Base-by-base conservation (phyloP, 2,797 vertebrate species). In the Atherinosoma microstoma region DNA sequence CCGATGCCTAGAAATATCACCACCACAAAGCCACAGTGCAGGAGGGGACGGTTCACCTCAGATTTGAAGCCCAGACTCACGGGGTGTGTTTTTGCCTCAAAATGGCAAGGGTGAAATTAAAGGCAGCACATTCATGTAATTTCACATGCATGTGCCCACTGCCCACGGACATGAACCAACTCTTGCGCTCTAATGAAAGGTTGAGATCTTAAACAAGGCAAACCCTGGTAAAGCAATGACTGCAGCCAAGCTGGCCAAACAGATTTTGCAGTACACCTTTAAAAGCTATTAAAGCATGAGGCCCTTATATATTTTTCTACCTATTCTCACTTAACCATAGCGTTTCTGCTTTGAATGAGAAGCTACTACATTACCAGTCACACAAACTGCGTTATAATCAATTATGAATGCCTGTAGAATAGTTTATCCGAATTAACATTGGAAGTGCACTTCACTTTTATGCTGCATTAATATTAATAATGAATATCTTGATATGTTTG, bases 101-200 rank as follows among this genome's bases (percentile, higher is more conserved):
- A 89, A 92, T 64, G 84, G 75, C 59, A 75, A 78, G 82, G 80
- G 69, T 73, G 60, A 93, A 94, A 93, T 94, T 93, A 94, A 92
- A 94, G 92, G 82, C 90, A 91, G 74, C 49, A 81, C 59, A 84
- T 84, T 73, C 58, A 67, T 83, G 79, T 94, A 93, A 94, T 93
- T 94, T 90, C 82, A 92, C 82, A 83, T 87, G 82, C 78, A 89
- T 75, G 77, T 90, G 87, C 89, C 87, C 89, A 83, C 85, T 86
- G 87, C 84, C 84, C 88, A 82, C 65, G 40, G 57, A 79, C 79
- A 78, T 88, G 86, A 91, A 85, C 88, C 69, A 83, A 84, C 85
- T 84, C 78, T 57, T 63, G 78, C 73, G 49, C 81, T 84, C 84
- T 88, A 91, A 93, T 91, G 90, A 92, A 58, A 74, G 91, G 89